Base-by-base conservation (phyloP, 2,797 vertebrate genomes). In the Myotis planiceps region DNA sequence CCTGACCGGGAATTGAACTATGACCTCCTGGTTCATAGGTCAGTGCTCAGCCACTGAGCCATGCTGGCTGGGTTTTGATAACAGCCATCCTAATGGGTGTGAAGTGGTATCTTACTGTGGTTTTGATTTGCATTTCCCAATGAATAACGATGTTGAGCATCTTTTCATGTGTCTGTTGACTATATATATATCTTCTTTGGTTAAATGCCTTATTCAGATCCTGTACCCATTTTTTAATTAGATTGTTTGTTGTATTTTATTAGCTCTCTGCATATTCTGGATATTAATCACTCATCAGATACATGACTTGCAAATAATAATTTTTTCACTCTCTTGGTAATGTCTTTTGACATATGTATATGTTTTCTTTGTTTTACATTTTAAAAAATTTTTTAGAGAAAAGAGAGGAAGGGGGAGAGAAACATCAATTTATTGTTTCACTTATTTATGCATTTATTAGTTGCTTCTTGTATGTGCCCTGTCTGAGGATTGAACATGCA, bases 51-150 rank as follows among this genome's bases (percentile, higher is more conserved):
- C 27, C 27, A 29, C 12, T 60, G 27, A 60, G 27, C 27, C 27
- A 14, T 60, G 58, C 58, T 60, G 58, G 12, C 58, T 60, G 58
- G 27, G 27, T 85, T 69, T 72, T 75, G 14, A 66, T 86, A 19
- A 42, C 55, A 68, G 37, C 45, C 9, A 7, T 85, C 9, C 55
- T 55, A 27, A 49, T 49, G 15, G 23, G n/a, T 82, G 1, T 51
- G 27, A 94, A 76, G 14, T 85, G 25, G 6, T 93, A 76, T 65
- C 32, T 81, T 42, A 45, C 47, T 82, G 58, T 75, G 39, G 27
- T 89, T 91, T 85, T 81, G 34, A 74, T 85, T 89, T 69, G 15
- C n/a, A 15, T 95, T 84, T 94, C n/a, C 37, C 16, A 51, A 25
- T 12, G 5, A 80, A 13, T 76, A 13, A 29, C 55, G 29, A 15